phyloP scores from a whole-genome alignment of 2,888 invertebrate genomes.

The Galeruca laticollis region DNA sequence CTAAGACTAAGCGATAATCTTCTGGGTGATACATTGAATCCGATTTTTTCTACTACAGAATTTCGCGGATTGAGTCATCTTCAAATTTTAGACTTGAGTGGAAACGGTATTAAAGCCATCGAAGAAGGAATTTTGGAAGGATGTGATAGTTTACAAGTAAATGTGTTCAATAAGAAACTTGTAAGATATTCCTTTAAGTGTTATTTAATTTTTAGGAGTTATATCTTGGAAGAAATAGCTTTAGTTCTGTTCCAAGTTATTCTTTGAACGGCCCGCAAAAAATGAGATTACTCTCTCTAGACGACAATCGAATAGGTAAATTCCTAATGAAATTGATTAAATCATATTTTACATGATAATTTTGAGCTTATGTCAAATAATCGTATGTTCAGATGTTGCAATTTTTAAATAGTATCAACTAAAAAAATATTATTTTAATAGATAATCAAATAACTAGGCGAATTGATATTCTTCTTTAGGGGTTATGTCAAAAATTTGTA shows the following conservation, averaged over 20 bases:
- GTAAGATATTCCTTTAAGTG: not conserved
- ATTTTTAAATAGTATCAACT: too few species aligned
- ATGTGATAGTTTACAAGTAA: conserved; percentile 80
- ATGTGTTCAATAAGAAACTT: not conserved
- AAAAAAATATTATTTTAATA: too few species aligned
- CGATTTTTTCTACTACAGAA: conserved; percentile 89
- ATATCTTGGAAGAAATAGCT: conserved; percentile 83
- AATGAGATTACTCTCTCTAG: conserved; percentile 79
- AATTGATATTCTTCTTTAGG: too few species aligned
- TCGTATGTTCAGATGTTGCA: too few species aligned
- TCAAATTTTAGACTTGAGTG: conserved; percentile 81
- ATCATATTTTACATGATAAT: not conserved
- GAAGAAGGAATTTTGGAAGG: conserved; percentile 90
- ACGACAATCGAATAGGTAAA: conserved; percentile 86
- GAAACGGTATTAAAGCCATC: conserved; percentile 83
- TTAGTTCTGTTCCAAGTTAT: conserved; percentile 80
- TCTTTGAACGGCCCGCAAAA: conserved; percentile 85
- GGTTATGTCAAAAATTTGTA: too few species aligned
- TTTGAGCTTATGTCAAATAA: too few species aligned
- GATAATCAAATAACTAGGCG: too few species aligned
- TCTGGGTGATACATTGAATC: conserved; percentile 90
- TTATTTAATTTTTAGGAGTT: conserved; percentile 73
- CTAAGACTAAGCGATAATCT: conserved; percentile 83
- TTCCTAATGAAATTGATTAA: conserved; percentile 58
- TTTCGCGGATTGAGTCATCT: conserved; percentile 82